Base-by-base conservation (phyloP, 2,888 invertebrate genomes). In the Eucriotettix oculatus region DNA sequence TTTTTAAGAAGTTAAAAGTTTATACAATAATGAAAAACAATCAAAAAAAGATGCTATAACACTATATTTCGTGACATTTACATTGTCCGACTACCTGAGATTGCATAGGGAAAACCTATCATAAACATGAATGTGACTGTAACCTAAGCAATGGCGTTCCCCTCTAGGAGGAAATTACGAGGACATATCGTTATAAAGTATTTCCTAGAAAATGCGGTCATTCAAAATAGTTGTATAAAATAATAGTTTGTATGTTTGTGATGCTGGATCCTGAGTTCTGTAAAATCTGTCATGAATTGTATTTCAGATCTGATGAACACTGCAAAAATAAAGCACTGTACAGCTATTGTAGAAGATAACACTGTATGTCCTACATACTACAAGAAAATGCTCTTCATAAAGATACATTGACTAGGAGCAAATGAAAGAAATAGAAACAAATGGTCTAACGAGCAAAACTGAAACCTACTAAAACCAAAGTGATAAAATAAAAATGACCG, bases 191-290 rank as follows among this genome's bases (percentile, higher is more conserved):
- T 60, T 61, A 63, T 60, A 64, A 63, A 63, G 60, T 63, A 63
- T 59, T 58, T 59, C 60, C 61, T 61, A 63, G 63, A 64, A 64
- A 64, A 64, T 64, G 64, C 63, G 60, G 61, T 63, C 61, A 60
- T 63, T 60, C 57, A 64, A 64, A 62, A 62, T 60, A 59, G 61
- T 56, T 62, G 63, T 63, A 64, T 61, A 63, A 64, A 64, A 61
- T 57, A 60, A 63, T 61, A 61, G 59, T 60, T 60, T 60, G 60
- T 61, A 59, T 62, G 43, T 61, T 63, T 60, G 61, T 64, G 63
- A 61, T 63, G 60, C 62, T 58, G 55, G 52, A 54, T 61, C 63
- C 63, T 61, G 63, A 63, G 63, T 55, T 62, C 16, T 16, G 57
- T 62, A 54, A 58, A 58, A 60, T 58, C 54, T 54, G 29, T 29